Base-by-base conservation (phyloP, 2,113 vertebrate genomes). In the Mormyrus lacerda region DNA sequence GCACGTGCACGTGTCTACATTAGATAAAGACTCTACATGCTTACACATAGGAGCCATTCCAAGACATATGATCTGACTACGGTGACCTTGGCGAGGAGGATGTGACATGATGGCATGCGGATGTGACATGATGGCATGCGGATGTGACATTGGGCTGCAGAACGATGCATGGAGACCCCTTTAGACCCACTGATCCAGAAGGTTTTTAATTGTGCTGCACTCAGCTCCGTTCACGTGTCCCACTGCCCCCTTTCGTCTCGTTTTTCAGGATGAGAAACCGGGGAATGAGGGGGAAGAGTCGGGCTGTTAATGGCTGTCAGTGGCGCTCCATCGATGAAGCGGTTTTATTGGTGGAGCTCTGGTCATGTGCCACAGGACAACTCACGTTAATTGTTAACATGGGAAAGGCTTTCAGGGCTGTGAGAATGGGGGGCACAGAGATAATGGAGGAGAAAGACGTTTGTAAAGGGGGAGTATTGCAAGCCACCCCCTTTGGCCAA, bases 341-440 rank as follows among this genome's bases (percentile, higher is more conserved):
- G 94, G 94, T 95, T 96, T 93, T 93, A 93, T 95, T 95, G 90
- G 91, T 93, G 93, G 92, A 93, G 93, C 94, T 95, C 93, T 31
- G 45, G 55, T 44, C 39, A 85, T 35, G 53, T 84, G 79, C 35
- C 90, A 91, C 92, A 93, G 93, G 90, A 94, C 91, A 92, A 92
- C 92, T 95, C 92, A 93, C 95, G 95, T 95, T 95, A 95, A 96
- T 95, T 95, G 95, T 95, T 95, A 95, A 95, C 93, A 92, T 91
- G 92, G 94, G 92, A 93, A 87, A 93, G 89, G 92, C 93, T 93
- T 95, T 95, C 94, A 95, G 91, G 51, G 51, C 93, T 95, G 95
- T 95, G 95, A 94, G 95, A 95, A 95, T 95, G 92, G 8, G 92
- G 91, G 90, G 94, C 93, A 93, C 21, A 65, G 61, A 17, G 10